These are phyloP conservation scores for Ptychochromis oligacanthus DNA, from an alignment of 2,113 vertebrate genomes.

Conservation along the genomic window DNA sequence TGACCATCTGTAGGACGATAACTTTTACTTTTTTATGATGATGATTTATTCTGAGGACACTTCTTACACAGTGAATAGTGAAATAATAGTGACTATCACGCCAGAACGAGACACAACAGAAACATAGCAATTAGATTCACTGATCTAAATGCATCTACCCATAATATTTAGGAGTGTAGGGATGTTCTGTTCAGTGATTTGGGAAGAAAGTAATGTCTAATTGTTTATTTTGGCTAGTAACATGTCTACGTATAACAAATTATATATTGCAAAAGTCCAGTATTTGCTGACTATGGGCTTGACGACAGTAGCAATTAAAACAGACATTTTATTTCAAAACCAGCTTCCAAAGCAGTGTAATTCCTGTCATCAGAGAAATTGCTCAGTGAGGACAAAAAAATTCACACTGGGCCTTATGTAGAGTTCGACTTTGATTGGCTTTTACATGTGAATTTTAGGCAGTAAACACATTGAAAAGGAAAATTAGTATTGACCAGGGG, in stretches of 20 bases:
- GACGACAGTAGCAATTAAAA: background rate
- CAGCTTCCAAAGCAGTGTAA: background rate
- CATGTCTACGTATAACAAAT: background rate
- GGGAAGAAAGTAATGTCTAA: background rate
- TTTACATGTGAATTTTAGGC: background rate
- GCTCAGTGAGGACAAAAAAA: background rate
- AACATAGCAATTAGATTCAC: background rate
- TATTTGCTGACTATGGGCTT: background rate
- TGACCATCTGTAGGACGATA: slow-evolving; percentile 20
- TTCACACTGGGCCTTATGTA: background rate
- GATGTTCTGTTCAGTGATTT: background rate
- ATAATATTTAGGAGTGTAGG: background rate
- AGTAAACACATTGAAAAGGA: background rate
- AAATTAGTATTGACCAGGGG: background rate
- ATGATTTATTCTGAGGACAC: slow-evolving; percentile 4
- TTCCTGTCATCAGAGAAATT: background rate
- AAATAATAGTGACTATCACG: background rate
- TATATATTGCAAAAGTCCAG: background rate
- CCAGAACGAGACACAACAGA: background rate
- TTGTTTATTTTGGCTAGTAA: background rate
- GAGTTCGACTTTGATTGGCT: background rate
- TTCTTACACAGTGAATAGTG: background rate
- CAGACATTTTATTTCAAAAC: background rate
- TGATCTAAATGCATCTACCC: no score
- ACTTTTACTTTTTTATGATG: background rate